phyloP scores from a whole-genome alignment of 2,888 invertebrate species.

The Platycnemis pennipes region DNA sequence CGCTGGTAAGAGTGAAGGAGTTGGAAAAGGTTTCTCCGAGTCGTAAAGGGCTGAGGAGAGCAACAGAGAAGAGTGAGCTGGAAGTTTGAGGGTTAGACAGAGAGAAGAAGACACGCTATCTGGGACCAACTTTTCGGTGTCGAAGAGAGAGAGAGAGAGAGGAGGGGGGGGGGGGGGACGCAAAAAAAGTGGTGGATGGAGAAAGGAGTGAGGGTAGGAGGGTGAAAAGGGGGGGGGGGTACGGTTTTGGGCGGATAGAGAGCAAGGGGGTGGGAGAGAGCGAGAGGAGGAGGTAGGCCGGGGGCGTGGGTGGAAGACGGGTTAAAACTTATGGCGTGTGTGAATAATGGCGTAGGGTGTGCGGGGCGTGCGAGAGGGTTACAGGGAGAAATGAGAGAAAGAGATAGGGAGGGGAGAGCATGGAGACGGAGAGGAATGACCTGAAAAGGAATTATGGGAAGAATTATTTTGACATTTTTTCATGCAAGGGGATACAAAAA shows the following conservation, averaged over 20 bases:
- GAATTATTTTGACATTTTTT: constrained; percentile 49
- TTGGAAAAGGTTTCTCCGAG: background rate
- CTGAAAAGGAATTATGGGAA: constrained; percentile 45
- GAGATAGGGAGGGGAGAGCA: background rate
- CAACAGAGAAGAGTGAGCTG: too few species aligned
- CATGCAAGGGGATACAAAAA: background rate
- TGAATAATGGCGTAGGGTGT: background rate
- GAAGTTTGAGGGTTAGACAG: too few species aligned
- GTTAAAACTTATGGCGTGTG: constrained; percentile 4
- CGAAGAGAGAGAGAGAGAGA: background rate
- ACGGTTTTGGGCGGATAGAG: background rate
- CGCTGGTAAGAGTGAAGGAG: background rate
- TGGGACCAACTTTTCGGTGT: constrained; percentile 22
- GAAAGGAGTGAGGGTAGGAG: background rate
- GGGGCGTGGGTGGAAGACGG: background rate
- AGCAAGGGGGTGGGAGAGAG: background rate
- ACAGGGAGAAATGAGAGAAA: background rate
- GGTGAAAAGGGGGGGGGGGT: too few species aligned
- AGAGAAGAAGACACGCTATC: background rate
- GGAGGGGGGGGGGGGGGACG: background rate
- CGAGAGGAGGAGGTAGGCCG: background rate
- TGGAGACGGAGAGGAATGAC: background rate
- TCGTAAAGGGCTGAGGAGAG: background rate
- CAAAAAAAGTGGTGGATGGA: background rate
- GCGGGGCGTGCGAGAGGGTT: background rate